phyloP scores from a whole-genome alignment of 2,113 vertebrate species.

The Mustela nigripes region DNA sequence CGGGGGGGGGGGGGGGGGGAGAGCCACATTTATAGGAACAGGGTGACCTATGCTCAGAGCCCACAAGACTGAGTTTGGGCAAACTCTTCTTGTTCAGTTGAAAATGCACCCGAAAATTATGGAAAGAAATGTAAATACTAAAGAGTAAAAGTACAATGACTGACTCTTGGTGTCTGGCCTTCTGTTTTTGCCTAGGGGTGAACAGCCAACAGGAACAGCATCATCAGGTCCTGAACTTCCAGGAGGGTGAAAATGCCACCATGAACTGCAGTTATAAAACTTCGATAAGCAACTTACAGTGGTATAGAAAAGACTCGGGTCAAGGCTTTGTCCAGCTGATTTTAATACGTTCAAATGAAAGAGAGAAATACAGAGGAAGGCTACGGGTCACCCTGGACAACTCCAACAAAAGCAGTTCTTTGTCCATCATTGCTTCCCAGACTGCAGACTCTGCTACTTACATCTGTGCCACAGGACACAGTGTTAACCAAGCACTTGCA shows the following conservation, averaged over 20 bases:
- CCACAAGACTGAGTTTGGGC: background rate
- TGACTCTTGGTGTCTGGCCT: background rate
- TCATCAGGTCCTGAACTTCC: background rate
- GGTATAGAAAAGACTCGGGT: conserved; percentile 40
- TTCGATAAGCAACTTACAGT: rapidly evolving
- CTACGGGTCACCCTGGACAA: background rate
- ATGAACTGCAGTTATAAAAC: conserved; percentile 44
- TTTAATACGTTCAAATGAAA: background rate
- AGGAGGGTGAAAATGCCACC: conserved; percentile 54
- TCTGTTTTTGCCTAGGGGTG: conserved; percentile 47
- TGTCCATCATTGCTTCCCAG: background rate
- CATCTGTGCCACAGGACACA: conserved; percentile 43
- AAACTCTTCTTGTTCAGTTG: background rate
- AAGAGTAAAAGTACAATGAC: background rate
- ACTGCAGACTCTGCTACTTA: background rate
- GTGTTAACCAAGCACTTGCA: background rate
- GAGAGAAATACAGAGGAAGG: background rate
- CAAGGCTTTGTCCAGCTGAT: background rate
- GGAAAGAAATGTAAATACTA: background rate
- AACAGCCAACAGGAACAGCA: conserved; percentile 51
- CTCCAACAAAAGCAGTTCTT: background rate
- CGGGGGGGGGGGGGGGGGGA: too few species aligned
- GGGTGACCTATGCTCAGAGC: background rate
- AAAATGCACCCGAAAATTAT: background rate
- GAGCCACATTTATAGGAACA: background rate